phyloP scores from a whole-genome alignment of 2,888 invertebrate species.

The Idaea aversata region DNA sequence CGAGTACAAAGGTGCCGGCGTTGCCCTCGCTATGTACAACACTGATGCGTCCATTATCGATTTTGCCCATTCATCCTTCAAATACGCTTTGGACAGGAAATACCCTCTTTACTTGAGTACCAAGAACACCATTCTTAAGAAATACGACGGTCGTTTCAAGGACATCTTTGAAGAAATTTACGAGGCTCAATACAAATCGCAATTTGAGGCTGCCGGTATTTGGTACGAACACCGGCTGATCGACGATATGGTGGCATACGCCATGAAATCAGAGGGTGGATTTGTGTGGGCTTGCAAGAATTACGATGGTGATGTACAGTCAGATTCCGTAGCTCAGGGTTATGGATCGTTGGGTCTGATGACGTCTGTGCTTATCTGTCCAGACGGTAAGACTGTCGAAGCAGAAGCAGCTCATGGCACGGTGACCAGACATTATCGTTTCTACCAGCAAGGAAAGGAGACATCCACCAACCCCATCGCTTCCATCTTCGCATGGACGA shows the following conservation, averaged over 20 bases:
- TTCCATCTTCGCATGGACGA: constrained; percentile 99
- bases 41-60: constrained; percentile 96
- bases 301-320: constrained; percentile 99
- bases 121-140: constrained; percentile 97
- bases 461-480: constrained; percentile 99
- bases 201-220: constrained; percentile 91
- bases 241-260: constrained; percentile 99
- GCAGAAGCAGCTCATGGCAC: constrained; percentile 99
- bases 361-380: constrained; percentile 98
- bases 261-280: constrained; percentile 98
- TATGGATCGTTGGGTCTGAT: constrained; percentile 97
- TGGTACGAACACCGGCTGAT: constrained; percentile 99
- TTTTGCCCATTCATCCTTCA: constrained; percentile 97
- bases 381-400: constrained; percentile 98
- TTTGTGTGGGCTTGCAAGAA: constrained; percentile 99
- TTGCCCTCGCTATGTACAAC: constrained; percentile 97
- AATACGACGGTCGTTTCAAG: constrained; percentile 97
- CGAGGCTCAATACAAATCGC: constrained; percentile 90
- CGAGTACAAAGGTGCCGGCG: constrained; percentile 92
- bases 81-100: constrained; percentile 90
- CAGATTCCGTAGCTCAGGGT: constrained; percentile 98
- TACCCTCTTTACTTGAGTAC: constrained; percentile 97
- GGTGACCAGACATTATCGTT: constrained; percentile 93
- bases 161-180: constrained; percentile 98
- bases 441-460: constrained; percentile 96